Percentiles rank a stretch among this genome's conserved stretches.
phyloP scores from a whole-genome alignment of 2,888 invertebrate genomes.

The Polyploca ridens region DNA sequence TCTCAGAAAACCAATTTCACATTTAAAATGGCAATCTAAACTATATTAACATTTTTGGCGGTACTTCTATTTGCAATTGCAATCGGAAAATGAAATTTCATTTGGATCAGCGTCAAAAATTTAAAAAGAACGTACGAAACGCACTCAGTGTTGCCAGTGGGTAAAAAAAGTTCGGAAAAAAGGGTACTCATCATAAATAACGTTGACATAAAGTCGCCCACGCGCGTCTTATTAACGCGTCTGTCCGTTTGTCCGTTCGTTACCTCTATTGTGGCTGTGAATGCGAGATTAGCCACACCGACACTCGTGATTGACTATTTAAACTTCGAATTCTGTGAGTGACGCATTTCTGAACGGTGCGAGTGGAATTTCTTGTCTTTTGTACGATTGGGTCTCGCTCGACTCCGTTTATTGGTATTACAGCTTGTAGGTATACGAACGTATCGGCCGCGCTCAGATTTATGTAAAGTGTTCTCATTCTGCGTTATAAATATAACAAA shows the following conservation, averaged over 20 bases:
- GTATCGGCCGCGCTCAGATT: slow-evolving; percentile 32
- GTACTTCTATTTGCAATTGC: neutral
- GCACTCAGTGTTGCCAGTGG: slow-evolving; percentile 54
- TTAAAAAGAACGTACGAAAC: slow-evolving; percentile 18
- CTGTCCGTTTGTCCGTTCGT: slow-evolving; percentile 82
- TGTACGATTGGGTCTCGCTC: slow-evolving; percentile 23
- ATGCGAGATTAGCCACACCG: slow-evolving; percentile 81
- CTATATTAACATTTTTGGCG: neutral
- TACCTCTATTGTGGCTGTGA: slow-evolving; percentile 80
- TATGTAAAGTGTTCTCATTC: slow-evolving; percentile 39
- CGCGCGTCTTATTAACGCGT: slow-evolving; percentile 81
- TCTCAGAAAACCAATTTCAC: slow-evolving; percentile 1
- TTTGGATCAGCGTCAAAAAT: neutral
- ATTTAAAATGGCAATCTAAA: slow-evolving; percentile 8
- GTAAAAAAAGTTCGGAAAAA: slow-evolving; percentile 60
- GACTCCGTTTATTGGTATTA: neutral
- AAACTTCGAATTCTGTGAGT: slow-evolving; percentile 72
- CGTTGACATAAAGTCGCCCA: slow-evolving; percentile 82
- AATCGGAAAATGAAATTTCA: neutral
- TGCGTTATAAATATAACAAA: slow-evolving; percentile 34
- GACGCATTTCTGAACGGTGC: slow-evolving; percentile 63
- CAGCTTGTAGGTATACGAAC: slow-evolving; percentile 16
- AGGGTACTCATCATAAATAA: slow-evolving; percentile 78
- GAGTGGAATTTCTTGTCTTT: slow-evolving; percentile 41
- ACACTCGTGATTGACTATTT: slow-evolving; percentile 82